Evolutionary conservation across 2,113 vertebrate species (phyloP).

Genomic region (Ophthalmolycus amberensis): DNA sequence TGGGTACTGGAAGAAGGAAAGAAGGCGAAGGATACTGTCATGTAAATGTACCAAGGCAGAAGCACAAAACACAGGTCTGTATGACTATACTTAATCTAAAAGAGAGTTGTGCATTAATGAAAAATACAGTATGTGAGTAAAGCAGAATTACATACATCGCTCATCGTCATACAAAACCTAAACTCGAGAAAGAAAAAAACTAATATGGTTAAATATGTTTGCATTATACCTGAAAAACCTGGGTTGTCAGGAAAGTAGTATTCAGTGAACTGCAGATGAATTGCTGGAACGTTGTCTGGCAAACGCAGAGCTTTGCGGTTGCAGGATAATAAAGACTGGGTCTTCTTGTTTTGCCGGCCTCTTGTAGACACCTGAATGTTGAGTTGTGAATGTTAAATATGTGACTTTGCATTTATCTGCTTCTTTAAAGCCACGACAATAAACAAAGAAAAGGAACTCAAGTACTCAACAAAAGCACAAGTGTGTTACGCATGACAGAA

Average conservation of each 20-base stretch:
- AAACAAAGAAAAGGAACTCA: background rate
- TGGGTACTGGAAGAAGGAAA: slow-evolving; percentile 86
- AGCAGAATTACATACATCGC: background rate
- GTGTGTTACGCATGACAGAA: background rate
- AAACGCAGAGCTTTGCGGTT: slow-evolving; percentile 88
- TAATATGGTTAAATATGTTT: background rate
- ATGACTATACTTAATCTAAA: background rate
- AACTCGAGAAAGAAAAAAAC: background rate
- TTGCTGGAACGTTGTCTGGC: slow-evolving; percentile 88
- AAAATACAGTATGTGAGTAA: background rate
- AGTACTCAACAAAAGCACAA: background rate
- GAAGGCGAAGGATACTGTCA: background rate
- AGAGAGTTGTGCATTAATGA: background rate
- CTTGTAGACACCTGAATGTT: slow-evolving; percentile 92
- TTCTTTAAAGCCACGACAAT: background rate
- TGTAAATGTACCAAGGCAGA: background rate
- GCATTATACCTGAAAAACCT: slow-evolving; percentile 86
- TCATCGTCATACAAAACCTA: background rate
- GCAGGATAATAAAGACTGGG: slow-evolving; percentile 92
- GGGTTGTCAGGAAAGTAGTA: slow-evolving; percentile 95
- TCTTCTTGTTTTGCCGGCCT: slow-evolving; percentile 92
- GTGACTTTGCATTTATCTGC: background rate
- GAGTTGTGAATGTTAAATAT: slow-evolving; percentile 1
- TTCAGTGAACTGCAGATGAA: slow-evolving; percentile 96
- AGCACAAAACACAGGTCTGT: background rate